Base-by-base conservation (phyloP, 2,888 invertebrate species). In the Electrophaes corylata region DNA sequence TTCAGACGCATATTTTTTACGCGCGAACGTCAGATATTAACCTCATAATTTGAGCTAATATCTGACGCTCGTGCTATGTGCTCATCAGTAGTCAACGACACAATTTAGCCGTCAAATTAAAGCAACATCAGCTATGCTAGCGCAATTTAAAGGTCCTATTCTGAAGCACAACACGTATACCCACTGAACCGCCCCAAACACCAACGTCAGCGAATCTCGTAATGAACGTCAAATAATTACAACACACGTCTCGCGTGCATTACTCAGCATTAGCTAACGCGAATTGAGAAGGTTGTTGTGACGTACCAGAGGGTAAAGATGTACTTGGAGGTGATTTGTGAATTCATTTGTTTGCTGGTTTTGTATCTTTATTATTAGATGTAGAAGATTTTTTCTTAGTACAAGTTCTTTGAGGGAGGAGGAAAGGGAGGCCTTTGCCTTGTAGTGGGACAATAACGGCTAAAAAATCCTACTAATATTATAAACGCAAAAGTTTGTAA, bases 171-270 rank as follows among this genome's bases (percentile, higher is more conserved):
- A 59, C 62, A 61, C 59, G 50, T 52, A 29, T 39, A 20, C 4
- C 33, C 20, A 48, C 46, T 39, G 49, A 56, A 57, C 51, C 43
- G 57, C 52, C 23, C 49, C 44, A 44, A 40, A 44, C 39, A 39
- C 31, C 63, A 14, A 52, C 66, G 70, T 71, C 74, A 74, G 70
- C 73, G 49, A 51, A 47, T 52, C 35, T 53, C 16, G 35, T 73
- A 67, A 75, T 72, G 71, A 76, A 69, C 67, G 48, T 62, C 63
- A 64, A 69, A 72, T 75, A 74, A 76, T 76, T 72, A 73, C 67
- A 59, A 65, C 61, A 53, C 65, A 69, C 55, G 61, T 65, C 64
- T 56, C 50, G 11, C 40, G 45, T 65, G 54, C 61, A 71, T 72
- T 69, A 72, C 49, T 74, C 72, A 75, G 73, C 75, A 64, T 67